Percentiles rank a stretch among this genome's conserved stretches.
Conservation (phyloP, 2,888 invertebrate genomes). For the Hirtodrosophila histrioides region DNA sequence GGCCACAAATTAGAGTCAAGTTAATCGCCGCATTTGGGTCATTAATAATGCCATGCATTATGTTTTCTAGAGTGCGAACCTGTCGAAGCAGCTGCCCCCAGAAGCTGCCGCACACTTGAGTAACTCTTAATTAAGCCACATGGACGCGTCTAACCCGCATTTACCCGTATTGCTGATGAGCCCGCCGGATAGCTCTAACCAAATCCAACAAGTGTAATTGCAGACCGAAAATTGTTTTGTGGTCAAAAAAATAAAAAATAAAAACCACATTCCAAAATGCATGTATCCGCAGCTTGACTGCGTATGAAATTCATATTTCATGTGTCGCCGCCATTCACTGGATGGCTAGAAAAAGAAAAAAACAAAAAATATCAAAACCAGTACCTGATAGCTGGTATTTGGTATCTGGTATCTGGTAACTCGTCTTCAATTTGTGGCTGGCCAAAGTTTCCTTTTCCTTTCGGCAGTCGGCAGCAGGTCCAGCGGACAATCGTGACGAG, state of each 20-base stretch:
- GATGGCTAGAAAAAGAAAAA: constrained; percentile 27
- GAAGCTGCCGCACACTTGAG: constrained; percentile 52
- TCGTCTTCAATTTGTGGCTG: constrained; percentile 37
- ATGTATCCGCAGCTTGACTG: constrained; percentile 26
- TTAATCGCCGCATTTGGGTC: constrained; percentile 43
- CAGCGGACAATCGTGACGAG: constrained; percentile 27
- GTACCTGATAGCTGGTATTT: constrained; percentile 10
- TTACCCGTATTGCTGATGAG: neutral
- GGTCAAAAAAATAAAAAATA: constrained; percentile 49
- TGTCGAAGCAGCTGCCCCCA: constrained; percentile 39
- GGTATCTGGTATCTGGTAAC: constrained; percentile 17
- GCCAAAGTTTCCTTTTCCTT: constrained; percentile 60
- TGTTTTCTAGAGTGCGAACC: neutral
- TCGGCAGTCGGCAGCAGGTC: constrained; percentile 24
- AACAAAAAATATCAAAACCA: constrained; percentile 50
- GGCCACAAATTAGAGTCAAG: constrained; percentile 46
- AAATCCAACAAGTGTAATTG: constrained; percentile 24
- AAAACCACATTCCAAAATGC: constrained; percentile 66
- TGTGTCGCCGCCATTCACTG: constrained; percentile 68
- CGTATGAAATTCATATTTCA: constrained; percentile 58
- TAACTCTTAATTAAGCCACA: constrained; percentile 61
- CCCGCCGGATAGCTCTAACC: neutral
- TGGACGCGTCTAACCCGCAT: no score
- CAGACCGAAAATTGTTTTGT: constrained; percentile 51
- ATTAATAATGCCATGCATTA: constrained; percentile 41